phyloP scores from a whole-genome alignment of 2,797 vertebrate species.

The Myotis planiceps region DNA sequence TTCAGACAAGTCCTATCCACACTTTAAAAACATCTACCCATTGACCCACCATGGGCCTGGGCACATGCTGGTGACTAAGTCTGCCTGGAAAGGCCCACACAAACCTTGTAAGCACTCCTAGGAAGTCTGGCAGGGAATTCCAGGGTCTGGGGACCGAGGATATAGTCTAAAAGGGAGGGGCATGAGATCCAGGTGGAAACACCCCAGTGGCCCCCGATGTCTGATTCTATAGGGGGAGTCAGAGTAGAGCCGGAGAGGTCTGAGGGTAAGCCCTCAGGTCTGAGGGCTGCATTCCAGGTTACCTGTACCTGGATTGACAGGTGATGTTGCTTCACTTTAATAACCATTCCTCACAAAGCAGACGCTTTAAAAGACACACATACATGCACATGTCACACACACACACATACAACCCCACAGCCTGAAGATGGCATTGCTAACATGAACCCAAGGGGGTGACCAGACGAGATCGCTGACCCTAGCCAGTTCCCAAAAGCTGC shows the following conservation, averaged over 20 bases:
- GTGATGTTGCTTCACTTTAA: not conserved
- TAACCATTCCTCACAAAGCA: not conserved
- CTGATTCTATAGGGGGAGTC: not conserved
- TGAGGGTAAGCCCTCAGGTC: not conserved
- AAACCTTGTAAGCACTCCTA: not conserved
- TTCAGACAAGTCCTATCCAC: too few relatives aligned
- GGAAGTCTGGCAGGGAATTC: not conserved
- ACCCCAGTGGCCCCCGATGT: not conserved
- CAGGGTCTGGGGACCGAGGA: not conserved
- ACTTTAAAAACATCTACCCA: not conserved
- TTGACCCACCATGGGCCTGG: not conserved
- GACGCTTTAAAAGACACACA: not conserved
- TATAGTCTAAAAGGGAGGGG: too few relatives aligned
- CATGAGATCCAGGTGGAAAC: not conserved
- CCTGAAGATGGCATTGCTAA: not conserved
- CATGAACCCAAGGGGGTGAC: fast-evolving
- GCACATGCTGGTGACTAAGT: not conserved
- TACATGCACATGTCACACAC: not conserved
- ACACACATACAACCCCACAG: not conserved
- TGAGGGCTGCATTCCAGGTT: not conserved
- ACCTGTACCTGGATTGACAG: not conserved
- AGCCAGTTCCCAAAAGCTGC: not conserved
- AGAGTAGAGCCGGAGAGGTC: not conserved
- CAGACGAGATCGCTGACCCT: not conserved
- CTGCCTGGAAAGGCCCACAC: not conserved